Evolutionary conservation across 64 coral and sea anemone species (phyloP).

Genomic region (Hydrozoanthus tunicans): DNA sequence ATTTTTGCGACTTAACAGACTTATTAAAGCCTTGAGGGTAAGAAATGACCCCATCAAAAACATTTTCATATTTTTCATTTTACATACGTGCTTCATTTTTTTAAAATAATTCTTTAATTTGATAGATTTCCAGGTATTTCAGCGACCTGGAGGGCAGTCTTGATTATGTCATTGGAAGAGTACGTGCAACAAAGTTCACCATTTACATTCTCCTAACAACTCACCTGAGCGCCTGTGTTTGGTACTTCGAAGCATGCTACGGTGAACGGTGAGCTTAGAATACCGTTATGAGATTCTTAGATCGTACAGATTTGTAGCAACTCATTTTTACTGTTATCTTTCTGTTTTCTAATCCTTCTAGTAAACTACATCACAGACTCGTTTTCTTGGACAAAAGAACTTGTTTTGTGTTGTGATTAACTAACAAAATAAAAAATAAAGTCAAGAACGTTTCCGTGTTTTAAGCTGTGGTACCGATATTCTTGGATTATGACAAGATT

Average conservation of each 20-base stretch:
- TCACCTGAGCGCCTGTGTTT: conserved; percentile 76
- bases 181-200: conserved; percentile 72
- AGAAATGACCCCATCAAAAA: not conserved
- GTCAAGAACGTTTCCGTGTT: no score
- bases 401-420: no score
- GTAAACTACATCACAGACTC: no score
- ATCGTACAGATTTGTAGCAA: no score
- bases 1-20: conserved; percentile 76
- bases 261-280: conserved; percentile 44
- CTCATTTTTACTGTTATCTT: not conserved
- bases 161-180: conserved; percentile 70
- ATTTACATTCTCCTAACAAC: conserved; percentile 81
- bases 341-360: no score
- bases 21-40: conserved; percentile 77
- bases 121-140: conserved; percentile 78
- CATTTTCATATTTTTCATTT: not conserved
- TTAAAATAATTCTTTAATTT: not conserved
- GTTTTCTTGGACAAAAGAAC: no score
- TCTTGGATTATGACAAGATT: no score
- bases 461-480: no score
- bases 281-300: no score
- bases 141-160: conserved; percentile 69
- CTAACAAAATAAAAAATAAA: no score
- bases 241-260: conserved; percentile 81
- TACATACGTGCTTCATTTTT: not conserved